phyloP scores from a whole-genome alignment of 2,888 invertebrate species.

The Synergus umbraculus region DNA sequence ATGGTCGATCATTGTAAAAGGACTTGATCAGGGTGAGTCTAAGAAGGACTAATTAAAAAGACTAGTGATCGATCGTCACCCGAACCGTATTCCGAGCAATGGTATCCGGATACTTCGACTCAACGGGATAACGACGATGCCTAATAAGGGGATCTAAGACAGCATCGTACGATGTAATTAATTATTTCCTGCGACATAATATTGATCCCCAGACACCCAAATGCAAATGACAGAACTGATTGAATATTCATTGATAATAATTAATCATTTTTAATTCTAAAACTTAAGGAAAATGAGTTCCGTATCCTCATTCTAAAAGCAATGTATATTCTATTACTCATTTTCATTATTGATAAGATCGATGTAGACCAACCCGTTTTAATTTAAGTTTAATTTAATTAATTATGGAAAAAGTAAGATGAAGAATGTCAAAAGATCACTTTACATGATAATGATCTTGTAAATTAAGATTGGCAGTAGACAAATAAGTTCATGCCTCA shows the following conservation, averaged over 20 bases:
- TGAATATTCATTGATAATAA: background rate
- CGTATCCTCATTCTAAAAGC: too few relatives aligned
- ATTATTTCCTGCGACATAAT: constrained; percentile 3
- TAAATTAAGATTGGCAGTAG: background rate
- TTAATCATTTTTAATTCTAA: background rate
- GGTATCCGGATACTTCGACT: constrained; percentile 4
- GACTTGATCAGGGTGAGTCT: constrained; percentile 8
- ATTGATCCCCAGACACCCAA: constrained; percentile 1
- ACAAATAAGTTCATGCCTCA: constrained; percentile 2
- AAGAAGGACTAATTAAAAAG: constrained; percentile 33
- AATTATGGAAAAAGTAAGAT: too few relatives aligned
- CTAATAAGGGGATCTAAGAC: constrained; percentile 1
- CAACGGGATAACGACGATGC: constrained; percentile 1
- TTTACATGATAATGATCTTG: background rate
- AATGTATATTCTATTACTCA: too few relatives aligned
- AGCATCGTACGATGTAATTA: background rate
- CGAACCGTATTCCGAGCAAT: constrained; percentile 29
- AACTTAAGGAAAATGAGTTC: background rate
- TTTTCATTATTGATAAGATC: too few relatives aligned
- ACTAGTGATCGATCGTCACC: constrained; percentile 30
- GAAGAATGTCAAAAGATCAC: too few relatives aligned
- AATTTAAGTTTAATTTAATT: too few relatives aligned
- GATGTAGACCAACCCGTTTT: too few relatives aligned
- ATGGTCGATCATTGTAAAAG: background rate
- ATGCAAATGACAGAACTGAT: background rate